These are phyloP conservation scores for Andrena cerasifolii DNA, from an alignment of 1,140 invertebrate genomes.

Conservation along the genomic window DNA sequence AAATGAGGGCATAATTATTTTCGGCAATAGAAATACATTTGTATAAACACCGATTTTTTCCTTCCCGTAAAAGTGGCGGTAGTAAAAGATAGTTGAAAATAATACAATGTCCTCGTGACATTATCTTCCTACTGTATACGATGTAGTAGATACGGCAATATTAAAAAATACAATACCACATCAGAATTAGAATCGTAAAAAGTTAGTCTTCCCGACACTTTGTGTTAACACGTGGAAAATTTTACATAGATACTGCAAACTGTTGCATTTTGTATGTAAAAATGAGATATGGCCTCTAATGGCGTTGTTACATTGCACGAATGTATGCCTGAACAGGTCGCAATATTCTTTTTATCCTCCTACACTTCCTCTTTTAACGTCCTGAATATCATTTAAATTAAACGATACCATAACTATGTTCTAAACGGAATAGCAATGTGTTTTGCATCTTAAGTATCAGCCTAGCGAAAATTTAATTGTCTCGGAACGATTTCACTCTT, in stretches of 20 bases:
- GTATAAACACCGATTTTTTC: slow-evolving; percentile 17
- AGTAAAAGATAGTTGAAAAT: slow-evolving; percentile 44
- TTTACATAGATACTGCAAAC: slow-evolving; percentile 42
- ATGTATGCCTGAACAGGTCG: neutral
- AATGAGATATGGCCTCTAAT: slow-evolving; percentile 18
- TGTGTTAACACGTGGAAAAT: slow-evolving; percentile 36
- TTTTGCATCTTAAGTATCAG: slow-evolving; percentile 22
- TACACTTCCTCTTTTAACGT: neutral
- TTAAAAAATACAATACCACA: slow-evolving; percentile 26
- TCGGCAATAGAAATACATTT: slow-evolving; percentile 22
- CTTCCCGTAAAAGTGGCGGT: slow-evolving; percentile 19
- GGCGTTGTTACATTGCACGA: slow-evolving; percentile 11
- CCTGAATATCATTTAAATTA: slow-evolving; percentile 1
- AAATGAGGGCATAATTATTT: slow-evolving; percentile 14
- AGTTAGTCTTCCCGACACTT: slow-evolving; percentile 22
- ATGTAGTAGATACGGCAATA: slow-evolving; percentile 11
- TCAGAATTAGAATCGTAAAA: slow-evolving; percentile 45
- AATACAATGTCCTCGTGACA: slow-evolving; percentile 13
- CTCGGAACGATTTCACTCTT: slow-evolving; percentile 6
- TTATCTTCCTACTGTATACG: slow-evolving; percentile 28
- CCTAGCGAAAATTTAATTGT: slow-evolving; percentile 22
- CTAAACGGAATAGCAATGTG: slow-evolving; percentile 3
- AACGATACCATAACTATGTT: neutral
- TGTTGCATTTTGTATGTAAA: slow-evolving; percentile 36
- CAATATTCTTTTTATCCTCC: slow-evolving; percentile 13